Evolutionary conservation across 2,113 vertebrate species (phyloP).

Genomic region (Todiramphus chloris): DNA sequence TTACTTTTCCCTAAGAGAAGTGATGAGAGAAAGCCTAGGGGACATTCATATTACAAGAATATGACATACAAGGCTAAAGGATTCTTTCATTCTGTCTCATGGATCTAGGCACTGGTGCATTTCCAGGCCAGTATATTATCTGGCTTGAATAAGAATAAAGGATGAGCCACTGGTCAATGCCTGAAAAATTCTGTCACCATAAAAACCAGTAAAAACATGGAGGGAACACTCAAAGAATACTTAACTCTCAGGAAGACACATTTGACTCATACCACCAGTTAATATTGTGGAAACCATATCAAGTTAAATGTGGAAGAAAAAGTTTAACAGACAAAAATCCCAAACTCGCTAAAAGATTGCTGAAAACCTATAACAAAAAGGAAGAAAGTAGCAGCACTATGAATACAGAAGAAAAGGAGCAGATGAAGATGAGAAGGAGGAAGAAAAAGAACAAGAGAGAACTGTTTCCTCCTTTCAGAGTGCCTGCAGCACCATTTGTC

Average conservation of each 20-base stretch:
- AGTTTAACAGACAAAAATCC: background rate
- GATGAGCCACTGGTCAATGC: background rate
- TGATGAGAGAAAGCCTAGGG: background rate
- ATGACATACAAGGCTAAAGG: background rate
- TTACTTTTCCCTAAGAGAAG: background rate
- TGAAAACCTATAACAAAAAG: background rate
- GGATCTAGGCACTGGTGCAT: background rate
- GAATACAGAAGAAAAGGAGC: background rate
- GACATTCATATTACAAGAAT: background rate
- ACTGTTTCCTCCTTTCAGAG: background rate
- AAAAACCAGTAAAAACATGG: background rate
- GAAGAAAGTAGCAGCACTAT: background rate
- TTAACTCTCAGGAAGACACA: background rate
- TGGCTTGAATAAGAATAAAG: background rate
- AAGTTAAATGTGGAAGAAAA: background rate
- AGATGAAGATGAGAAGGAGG: background rate
- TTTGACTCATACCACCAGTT: background rate
- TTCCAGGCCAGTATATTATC: background rate
- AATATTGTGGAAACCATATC: background rate
- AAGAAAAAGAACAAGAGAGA: background rate
- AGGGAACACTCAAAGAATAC: background rate
- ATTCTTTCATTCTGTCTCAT: background rate
- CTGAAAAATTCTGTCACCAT: background rate
- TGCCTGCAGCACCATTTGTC: background rate
- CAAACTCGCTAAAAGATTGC: background rate